Base-by-base conservation (phyloP, 1,140 invertebrate species). In the Spodoptera frugiperda region DNA sequence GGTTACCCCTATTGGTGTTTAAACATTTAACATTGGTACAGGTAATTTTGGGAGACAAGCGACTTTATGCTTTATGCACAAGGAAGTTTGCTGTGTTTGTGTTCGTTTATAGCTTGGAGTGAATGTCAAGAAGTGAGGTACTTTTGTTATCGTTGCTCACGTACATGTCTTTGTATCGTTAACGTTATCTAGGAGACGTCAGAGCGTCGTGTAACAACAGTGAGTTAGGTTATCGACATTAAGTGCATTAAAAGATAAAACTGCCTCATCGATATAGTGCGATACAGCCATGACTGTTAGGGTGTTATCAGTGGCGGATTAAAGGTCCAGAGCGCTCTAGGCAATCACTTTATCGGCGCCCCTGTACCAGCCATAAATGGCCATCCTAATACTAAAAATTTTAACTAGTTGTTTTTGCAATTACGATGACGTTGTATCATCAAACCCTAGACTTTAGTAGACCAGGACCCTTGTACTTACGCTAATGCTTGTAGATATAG, bases 21-120 rank as follows among this genome's bases (percentile, higher is more conserved):
- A 74, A 17, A 25, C 71, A 61, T 74, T 74, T 25, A 63, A 53
- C 67, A 70, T 70, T 54, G 44, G 67, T 19, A 21, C 48, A 70
- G 67, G 67, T 70, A 70, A 54, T 70, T 33, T 33, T 17, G 25
- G 51, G 49, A 19, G 67, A 54, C 67, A 54, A 30, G 49, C 25
- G 25, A 46, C 33, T 39, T 39, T 39, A 39, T 39, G 33, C 33
- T 39, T 39, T 39, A 39, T 39, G 19, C 67, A 54, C 53, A 3
- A 54, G 67, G 53, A 14, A 67, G 63, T 67, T 67, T 49, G 19
- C 21, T 67, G 44, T 67, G 12, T 21, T 12, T 67, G 19, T 49
- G 46, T 48, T 12, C 48, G 33, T 67, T 49, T 49, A 25, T n/a
- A 48, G 17, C 14, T 14, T 25, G 44, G 44, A 12, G 44, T 21